These are phyloP conservation scores for Entomyzon cyanotis DNA, from an alignment of 2,113 vertebrate species.

Conservation along the genomic window DNA sequence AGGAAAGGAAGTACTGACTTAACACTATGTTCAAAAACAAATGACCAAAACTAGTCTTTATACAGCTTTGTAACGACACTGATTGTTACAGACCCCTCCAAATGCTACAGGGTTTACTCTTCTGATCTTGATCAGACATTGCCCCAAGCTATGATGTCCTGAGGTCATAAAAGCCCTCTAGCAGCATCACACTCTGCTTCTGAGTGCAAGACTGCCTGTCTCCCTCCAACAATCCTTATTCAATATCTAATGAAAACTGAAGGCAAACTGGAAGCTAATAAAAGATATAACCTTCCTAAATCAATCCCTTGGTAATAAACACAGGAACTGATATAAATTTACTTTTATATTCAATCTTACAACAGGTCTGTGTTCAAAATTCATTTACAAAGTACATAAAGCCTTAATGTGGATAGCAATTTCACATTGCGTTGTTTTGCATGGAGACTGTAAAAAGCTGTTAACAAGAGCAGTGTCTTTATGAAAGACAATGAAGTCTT, in stretches of 20 bases:
- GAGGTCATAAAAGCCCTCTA: background rate
- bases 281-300: background rate
- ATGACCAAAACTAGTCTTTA: background rate
- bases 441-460: background rate
- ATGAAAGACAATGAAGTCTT: background rate
- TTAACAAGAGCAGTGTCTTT: background rate
- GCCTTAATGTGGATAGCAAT: background rate
- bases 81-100: background rate
- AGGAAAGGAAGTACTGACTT: background rate
- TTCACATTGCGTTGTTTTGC: accelerated
- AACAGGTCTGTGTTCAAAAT: background rate
- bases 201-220: background rate
- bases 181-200: background rate
- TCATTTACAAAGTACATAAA: background rate
- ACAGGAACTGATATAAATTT: background rate
- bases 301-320: background rate
- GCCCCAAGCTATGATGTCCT: background rate
- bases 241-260: background rate
- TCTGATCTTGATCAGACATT: background rate
- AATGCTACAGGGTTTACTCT: background rate
- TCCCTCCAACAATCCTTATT: background rate
- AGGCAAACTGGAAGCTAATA: background rate
- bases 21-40: background rate
- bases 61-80: background rate
- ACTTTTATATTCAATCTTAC: background rate